Evolutionary conservation across 2,888 invertebrate species (phyloP).

Genomic region (Ommatoiulus sabulosus): DNA sequence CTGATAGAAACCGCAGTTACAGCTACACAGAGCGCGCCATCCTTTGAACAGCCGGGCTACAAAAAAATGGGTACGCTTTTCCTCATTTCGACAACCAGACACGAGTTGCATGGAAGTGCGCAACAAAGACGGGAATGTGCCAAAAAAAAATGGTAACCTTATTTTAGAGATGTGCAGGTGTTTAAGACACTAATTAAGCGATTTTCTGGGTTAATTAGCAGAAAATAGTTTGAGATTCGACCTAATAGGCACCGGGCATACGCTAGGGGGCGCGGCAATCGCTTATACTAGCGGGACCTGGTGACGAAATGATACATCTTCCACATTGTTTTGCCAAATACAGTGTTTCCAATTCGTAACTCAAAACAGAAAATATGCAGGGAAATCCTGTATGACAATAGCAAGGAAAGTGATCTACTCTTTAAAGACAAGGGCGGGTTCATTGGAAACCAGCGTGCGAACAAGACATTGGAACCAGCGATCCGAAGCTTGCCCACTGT

Average conservation of each 20-base stretch:
- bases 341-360: too few species aligned
- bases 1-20: neutral
- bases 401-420: too few species aligned
- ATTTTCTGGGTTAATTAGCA: neutral
- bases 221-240: neutral
- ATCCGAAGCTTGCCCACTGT: too few species aligned
- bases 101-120: neutral
- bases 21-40: neutral
- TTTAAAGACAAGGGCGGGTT: too few species aligned
- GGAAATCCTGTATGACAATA: too few species aligned
- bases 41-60: neutral
- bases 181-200: neutral
- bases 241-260: neutral
- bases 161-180: constrained; percentile 8
- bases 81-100: neutral
- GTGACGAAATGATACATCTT: too few species aligned
- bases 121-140: neutral
- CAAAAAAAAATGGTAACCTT: neutral
- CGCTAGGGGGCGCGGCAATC: neutral
- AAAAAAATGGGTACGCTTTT: neutral
- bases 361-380: too few species aligned
- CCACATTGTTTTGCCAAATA: too few species aligned
- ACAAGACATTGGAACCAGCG: too few species aligned
- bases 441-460: too few species aligned
- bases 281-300: too few species aligned